phyloP scores from a whole-genome alignment of 1,140 invertebrate genomes.

The Papilio aristodemus region DNA sequence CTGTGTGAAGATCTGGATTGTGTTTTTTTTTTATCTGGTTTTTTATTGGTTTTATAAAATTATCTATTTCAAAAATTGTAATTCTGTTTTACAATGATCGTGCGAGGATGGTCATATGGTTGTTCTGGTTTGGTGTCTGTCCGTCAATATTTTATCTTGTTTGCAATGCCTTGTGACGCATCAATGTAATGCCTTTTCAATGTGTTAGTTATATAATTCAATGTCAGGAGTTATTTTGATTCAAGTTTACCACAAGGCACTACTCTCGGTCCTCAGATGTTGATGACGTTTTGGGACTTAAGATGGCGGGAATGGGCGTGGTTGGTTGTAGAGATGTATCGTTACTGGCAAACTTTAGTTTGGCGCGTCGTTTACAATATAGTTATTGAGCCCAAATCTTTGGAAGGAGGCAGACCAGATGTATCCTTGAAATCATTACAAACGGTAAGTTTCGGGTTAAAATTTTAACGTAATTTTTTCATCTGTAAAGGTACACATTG shows the following conservation, averaged over 20 bases:
- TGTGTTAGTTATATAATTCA: not conserved
- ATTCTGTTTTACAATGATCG: too few species aligned
- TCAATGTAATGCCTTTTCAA: not conserved
- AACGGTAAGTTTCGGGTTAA: conserved; percentile 1
- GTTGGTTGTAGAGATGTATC: conserved; percentile 37
- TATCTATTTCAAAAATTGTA: too few species aligned
- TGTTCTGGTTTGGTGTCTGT: too few species aligned
- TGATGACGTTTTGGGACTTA: conserved; percentile 27
- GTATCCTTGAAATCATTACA: not conserved
- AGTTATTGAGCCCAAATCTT: conserved; percentile 21
- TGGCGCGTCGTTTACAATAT: conserved; percentile 35
- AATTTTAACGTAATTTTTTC: not conserved
- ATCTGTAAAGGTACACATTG: too few species aligned
- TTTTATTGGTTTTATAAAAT: too few species aligned
- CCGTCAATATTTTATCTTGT: not conserved
- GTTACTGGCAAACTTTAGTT: conserved; percentile 40
- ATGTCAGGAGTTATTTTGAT: not conserved
- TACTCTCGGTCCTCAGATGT: conserved; percentile 26
- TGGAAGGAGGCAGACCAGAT: not conserved
- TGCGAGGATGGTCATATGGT: too few species aligned
- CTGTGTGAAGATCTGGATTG: too few species aligned
- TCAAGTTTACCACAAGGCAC: conserved; percentile 12
- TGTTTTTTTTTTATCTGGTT: too few species aligned
- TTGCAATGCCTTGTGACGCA: not conserved
- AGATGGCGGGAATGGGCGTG: conserved; percentile 31